Conservation (phyloP, 2,113 vertebrate genomes). For the Fregetta grallaria region DNA sequence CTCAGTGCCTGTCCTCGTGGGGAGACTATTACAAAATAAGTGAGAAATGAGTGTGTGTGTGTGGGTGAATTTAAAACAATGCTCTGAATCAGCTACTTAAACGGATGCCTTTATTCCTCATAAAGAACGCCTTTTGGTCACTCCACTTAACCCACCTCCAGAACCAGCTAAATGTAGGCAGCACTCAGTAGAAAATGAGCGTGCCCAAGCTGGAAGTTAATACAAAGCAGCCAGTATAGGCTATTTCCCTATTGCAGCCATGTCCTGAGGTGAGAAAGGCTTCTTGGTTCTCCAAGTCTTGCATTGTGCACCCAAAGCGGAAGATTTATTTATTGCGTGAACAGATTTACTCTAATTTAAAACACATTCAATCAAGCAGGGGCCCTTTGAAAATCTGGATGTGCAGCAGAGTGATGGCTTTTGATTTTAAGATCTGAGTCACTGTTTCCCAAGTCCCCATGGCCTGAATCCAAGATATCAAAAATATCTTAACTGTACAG, state of each 20-base stretch:
- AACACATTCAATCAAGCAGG: not conserved
- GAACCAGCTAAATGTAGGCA: not conserved
- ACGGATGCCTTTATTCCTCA: not conserved
- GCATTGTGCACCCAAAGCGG: not conserved
- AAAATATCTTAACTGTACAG: not conserved
- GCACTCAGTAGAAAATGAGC: not conserved
- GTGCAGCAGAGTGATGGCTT: not conserved
- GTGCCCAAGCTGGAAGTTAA: not conserved
- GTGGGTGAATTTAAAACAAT: not conserved
- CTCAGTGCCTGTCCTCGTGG: not conserved
- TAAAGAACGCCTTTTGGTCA: not conserved
- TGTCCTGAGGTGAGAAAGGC: not conserved
- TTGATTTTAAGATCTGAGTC: not conserved
- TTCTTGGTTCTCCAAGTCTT: not conserved
- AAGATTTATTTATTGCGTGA: not conserved
- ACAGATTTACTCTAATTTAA: not conserved
- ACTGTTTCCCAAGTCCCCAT: not conserved
- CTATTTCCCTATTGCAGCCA: not conserved
- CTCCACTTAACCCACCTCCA: not conserved
- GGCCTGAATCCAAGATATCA: not conserved
- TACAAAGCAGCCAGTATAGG: not conserved
- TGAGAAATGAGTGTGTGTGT: not conserved
- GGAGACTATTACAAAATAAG: not conserved
- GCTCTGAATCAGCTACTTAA: not conserved
- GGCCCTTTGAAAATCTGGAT: not conserved